phyloP scores from a whole-genome alignment of 1,140 invertebrate species.

The Wiebesia pumilae region DNA sequence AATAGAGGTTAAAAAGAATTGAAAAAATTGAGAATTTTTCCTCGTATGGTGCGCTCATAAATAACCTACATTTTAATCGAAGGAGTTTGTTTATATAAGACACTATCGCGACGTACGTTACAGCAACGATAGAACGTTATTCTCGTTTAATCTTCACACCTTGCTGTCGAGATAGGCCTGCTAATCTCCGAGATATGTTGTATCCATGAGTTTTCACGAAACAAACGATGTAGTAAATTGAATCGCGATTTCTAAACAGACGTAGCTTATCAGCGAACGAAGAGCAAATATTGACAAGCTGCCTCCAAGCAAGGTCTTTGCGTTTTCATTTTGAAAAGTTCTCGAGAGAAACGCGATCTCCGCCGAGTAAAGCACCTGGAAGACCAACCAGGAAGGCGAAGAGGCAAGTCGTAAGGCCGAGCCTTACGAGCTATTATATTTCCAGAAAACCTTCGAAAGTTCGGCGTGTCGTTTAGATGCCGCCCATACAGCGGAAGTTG shows the following conservation, averaged over 20 bases:
- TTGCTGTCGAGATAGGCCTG: neutral
- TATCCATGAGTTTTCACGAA: neutral
- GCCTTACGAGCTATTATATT: neutral
- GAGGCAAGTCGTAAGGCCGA: too few relatives aligned
- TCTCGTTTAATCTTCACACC: neutral
- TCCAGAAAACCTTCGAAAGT: conserved; percentile 11
- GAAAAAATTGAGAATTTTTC: too few relatives aligned
- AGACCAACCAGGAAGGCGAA: neutral
- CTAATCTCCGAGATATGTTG: neutral
- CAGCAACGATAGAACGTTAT: neutral
- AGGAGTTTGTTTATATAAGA: neutral
- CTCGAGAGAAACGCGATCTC: neutral
- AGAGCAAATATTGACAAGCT: neutral
- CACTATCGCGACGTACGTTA: neutral
- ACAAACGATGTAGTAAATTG: neutral
- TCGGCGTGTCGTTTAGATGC: neutral
- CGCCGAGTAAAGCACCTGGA: neutral
- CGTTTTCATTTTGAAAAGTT: neutral
- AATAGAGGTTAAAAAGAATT: too few relatives aligned
- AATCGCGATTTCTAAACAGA: neutral
- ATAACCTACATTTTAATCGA: neutral
- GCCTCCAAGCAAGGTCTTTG: neutral
- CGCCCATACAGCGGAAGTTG: conserved; percentile 58
- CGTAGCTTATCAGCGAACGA: neutral
- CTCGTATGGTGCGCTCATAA: neutral